These are phyloP conservation scores for Spermophilus dauricus DNA, from an alignment of 2,113 vertebrate genomes.

Conservation along the genomic window DNA sequence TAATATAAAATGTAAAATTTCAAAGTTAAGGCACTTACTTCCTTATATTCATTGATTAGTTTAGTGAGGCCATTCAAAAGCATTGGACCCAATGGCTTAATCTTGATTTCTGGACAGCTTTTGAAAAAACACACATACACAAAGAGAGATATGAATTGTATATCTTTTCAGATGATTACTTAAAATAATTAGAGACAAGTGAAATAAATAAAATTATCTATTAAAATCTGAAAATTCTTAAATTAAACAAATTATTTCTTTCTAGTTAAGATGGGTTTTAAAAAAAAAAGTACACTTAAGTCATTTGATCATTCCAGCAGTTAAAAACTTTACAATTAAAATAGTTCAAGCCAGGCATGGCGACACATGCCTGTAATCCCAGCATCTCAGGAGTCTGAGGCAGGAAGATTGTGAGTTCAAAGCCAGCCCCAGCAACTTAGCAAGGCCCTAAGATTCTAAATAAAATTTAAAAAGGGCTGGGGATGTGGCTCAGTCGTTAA, in stretches of 20 bases:
- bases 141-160: slow-evolving; percentile 59
- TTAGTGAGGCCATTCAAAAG: slow-evolving; percentile 99
- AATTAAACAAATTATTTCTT: slow-evolving; percentile 8
- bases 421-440: too few relatives aligned
- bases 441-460: too few relatives aligned
- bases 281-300: background rate
- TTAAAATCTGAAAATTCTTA: slow-evolving; percentile 41
- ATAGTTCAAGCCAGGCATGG: background rate
- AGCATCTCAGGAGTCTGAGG: too few relatives aligned
- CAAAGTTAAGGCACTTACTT: slow-evolving; percentile 90
- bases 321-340: slow-evolving; percentile 26
- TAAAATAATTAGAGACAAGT: slow-evolving; percentile 45
- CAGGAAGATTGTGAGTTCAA: too few relatives aligned
- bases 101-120: slow-evolving; percentile 98
- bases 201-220: slow-evolving; percentile 30
- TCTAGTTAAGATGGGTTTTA: background rate
- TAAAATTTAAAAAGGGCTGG: too few relatives aligned
- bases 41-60: slow-evolving; percentile 98
- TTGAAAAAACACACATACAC: slow-evolving; percentile 70
- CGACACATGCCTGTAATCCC: too few relatives aligned
- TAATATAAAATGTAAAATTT: slow-evolving; percentile 63
- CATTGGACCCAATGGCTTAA: slow-evolving; percentile 98
- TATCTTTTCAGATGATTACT: slow-evolving; percentile 56
- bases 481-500: too few relatives aligned
- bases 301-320: slow-evolving; percentile 7